Percentiles rank a stretch among this genome's conserved stretches.
Evolutionary conservation across 2,888 invertebrate genomes (phyloP).

Genomic region (Seladonia tumulorum): DNA sequence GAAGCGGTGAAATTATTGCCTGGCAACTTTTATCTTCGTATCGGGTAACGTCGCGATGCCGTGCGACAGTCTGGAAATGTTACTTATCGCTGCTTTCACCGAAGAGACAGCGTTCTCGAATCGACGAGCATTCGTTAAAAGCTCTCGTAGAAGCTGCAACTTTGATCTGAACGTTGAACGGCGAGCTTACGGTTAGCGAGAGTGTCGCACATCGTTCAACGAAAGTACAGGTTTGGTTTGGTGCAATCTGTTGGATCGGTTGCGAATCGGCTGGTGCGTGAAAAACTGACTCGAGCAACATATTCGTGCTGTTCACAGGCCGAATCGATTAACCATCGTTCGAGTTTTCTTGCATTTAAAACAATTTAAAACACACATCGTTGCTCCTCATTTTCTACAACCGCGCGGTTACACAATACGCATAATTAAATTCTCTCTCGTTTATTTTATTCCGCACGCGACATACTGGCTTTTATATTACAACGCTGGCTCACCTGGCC

Average conservation of each 20-base stretch:
- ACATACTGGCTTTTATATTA: neutral
- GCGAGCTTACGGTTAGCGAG: neutral
- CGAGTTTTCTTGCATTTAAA: neutral
- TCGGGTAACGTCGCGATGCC: neutral
- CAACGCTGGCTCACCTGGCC: neutral
- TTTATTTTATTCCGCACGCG: neutral
- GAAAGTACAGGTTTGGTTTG: too few relatives aligned
- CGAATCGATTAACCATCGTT: too few relatives aligned
- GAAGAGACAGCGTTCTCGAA: neutral
- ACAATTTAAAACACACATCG: neutral
- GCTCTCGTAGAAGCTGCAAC: neutral
- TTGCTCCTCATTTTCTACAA: neutral
- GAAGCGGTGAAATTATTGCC: constrained; percentile 13
- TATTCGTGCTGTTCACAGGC: neutral
- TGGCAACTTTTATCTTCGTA: constrained; percentile 25
- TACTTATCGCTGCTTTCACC: neutral
- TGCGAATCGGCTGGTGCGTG: too few relatives aligned
- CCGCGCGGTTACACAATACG: neutral
- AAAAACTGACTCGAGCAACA: neutral
- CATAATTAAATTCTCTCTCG: neutral
- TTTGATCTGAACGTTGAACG: neutral
- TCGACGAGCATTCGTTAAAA: neutral
- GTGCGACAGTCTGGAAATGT: neutral
- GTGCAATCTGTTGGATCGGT: too few relatives aligned
- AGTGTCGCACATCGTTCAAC: too few relatives aligned